Evolutionary conservation across 2,113 vertebrate genomes (phyloP), one percentile per base, ranked within the genome.

Genomic region (Istiophorus platypterus): DNA sequence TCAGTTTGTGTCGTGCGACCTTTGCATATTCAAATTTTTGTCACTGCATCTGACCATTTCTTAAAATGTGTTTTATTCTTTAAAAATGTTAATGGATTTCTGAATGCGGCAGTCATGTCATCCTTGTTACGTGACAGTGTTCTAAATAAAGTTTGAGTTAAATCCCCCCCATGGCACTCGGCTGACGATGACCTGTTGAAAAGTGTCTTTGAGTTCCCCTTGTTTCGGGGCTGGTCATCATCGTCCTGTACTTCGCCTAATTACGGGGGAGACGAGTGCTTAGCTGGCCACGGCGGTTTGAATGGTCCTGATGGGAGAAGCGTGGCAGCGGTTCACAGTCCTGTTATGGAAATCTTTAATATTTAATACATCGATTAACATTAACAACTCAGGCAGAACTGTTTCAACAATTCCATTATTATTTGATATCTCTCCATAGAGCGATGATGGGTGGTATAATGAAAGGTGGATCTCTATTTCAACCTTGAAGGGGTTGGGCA

Each of bases 401-500:
- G 91, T 92, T 91, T 94, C 92, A 91, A 91, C 92, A 88, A 58
- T 90, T 88, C 94, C 94, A 94, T 96, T 95, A 94, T 94, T 95
- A 92, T 94, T 92, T 94, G 93, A 94, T 93, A 80, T 93, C 92
- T 92, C 93, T 93, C 93, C 74, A 76, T 80, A 88, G 93, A 92
- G 94, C 83, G 61, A 80, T 94, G 92, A 94, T 93, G 90, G 92
- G 79, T 76, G 90, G 80, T 65, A 88, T 95, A 94, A 95, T 95
- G 94, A 95, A 95, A 95, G 95, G 93, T 95, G 96, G 96, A 95
- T 97, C 96, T 97, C 93, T 94, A 94, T 94, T 97, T 98, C 97
- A 99, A 98, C 97, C 97, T 99, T 99, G 98, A 96, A 96, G 96
- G 95, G 95, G 95, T 96, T 96, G 95, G 97, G 98, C 97, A 95